Base-by-base conservation (phyloP, 2,113 vertebrate species). In the Leptodactylus fuscus region DNA sequence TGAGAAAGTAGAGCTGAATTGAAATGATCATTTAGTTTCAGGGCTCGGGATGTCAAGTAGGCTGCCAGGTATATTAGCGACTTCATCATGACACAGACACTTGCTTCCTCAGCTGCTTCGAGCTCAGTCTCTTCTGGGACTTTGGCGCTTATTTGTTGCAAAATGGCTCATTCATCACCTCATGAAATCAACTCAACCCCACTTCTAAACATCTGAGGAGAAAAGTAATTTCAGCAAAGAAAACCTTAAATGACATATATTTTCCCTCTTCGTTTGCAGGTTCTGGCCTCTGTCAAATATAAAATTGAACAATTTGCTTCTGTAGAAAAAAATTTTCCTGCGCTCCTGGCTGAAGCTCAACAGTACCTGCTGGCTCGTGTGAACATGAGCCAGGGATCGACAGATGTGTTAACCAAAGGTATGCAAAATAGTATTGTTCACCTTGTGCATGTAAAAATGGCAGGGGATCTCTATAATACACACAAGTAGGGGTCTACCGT, bases 271-370 rank as follows among this genome's bases (percentile, higher is more conserved):
- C 49, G 41, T 91, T 88, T 88, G 89, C 91, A 99, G 98, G 97
- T 99, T 69, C 94, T 99, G 15, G 97, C 97, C 60, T 97, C 94
- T 62, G 93, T 99, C 89, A 99, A 98, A 92, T 96, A 96, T 90
- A 97, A 97, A 93, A 98, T 98, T 7, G 98, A 99, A 58, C 92
- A 96, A 87, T 93, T 96, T 89, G 94, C 95, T 41, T 93, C 93
- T 0, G 36, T 89, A 74, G 95, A 95, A 90, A 95, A 94, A 88
- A 96, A 98, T 89, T 98, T 98, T 70, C 91, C 95, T 0, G 92
- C 93, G 77, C 92, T 97, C 88, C 95, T 99, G 51, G 91, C 95
- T 51, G 94, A 97, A 34, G 97, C 97, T 41, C 97, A 98, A 70
- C 96, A 97, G 85, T 97, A 97, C 91, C 91, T 99, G 85, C 93